phyloP scores from a whole-genome alignment of 2,113 vertebrate genomes.

The Felis chaus region DNA sequence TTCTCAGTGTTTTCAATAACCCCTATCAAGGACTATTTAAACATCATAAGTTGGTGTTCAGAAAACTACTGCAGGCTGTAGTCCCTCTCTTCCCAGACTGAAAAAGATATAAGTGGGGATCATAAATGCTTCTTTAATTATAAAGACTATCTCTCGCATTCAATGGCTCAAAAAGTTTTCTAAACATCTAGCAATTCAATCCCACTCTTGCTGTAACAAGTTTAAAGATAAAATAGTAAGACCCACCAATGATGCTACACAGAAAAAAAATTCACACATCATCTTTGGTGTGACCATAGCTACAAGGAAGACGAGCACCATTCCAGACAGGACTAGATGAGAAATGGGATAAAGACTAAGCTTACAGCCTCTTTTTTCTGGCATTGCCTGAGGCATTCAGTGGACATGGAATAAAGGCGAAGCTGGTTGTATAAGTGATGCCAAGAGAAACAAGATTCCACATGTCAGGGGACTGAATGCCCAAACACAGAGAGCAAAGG shows the following conservation, averaged over 20 bases:
- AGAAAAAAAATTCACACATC: neutral
- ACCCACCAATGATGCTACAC: neutral
- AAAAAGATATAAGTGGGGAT: neutral
- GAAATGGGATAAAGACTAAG: neutral
- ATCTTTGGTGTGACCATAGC: neutral
- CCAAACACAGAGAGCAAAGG: constrained; percentile 72
- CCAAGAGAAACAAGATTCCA: constrained; percentile 75
- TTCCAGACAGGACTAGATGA: neutral
- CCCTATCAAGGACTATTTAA: neutral
- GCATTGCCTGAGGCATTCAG: neutral
- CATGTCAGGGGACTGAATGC: constrained; percentile 40
- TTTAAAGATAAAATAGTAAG: constrained; percentile 31
- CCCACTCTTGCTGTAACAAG: neutral
- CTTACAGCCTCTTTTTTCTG: constrained; percentile 11
- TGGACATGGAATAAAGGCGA: constrained; percentile 15
- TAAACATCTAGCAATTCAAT: constrained; percentile 26
- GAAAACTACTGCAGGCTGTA: neutral
- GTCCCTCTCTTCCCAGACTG: neutral
- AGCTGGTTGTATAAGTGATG: constrained; percentile 35
- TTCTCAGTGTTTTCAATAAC: neutral
- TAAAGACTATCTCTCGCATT: constrained; percentile 10
- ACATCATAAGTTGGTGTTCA: neutral
- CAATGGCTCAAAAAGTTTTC: constrained; percentile 8
- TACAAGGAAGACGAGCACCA: constrained; percentile 11
- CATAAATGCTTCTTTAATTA: constrained; percentile 20